phyloP scores from a whole-genome alignment of 2,888 invertebrate genomes.

The Tiliacea aurago region DNA sequence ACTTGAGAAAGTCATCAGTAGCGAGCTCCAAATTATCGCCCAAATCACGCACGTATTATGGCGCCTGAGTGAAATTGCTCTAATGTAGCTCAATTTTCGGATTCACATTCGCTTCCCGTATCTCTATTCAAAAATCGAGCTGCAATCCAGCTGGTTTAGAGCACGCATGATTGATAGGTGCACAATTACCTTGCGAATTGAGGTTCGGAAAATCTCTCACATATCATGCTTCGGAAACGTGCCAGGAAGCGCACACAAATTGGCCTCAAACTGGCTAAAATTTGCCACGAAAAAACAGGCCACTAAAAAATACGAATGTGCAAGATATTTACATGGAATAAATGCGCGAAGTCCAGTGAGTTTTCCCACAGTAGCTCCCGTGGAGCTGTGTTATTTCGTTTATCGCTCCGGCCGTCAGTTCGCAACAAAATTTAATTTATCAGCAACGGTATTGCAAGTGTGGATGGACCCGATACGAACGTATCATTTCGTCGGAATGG shows the following conservation, averaged over 20 bases:
- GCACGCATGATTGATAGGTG: slow-evolving; percentile 52
- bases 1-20: slow-evolving; percentile 50
- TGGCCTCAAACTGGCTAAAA: slow-evolving; percentile 13
- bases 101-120: slow-evolving; percentile 31
- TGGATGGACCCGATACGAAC: slow-evolving; percentile 62
- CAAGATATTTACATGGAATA: slow-evolving; percentile 46
- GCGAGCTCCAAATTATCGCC: slow-evolving; percentile 39
- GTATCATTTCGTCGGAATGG: slow-evolving; percentile 61
- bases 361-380: slow-evolving; percentile 47
- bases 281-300: slow-evolving; percentile 30
- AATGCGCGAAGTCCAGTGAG: slow-evolving; percentile 40
- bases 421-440: slow-evolving; percentile 78
- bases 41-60: slow-evolving; percentile 48
- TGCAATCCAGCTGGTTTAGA: slow-evolving; percentile 46
- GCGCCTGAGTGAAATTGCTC: slow-evolving; percentile 31
- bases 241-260: slow-evolving; percentile 20
- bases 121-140: slow-evolving; percentile 46
- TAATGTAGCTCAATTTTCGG: slow-evolving; percentile 49
- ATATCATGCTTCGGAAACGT: slow-evolving; percentile 31
- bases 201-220: slow-evolving; percentile 27
- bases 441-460: slow-evolving; percentile 66
- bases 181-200: slow-evolving; percentile 43
- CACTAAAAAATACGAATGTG: slow-evolving; percentile 37
- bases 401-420: slow-evolving; percentile 70
- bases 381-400: slow-evolving; percentile 65